Base-by-base conservation (phyloP, 1,140 invertebrate species). In the Platorchestia sp. region DNA sequence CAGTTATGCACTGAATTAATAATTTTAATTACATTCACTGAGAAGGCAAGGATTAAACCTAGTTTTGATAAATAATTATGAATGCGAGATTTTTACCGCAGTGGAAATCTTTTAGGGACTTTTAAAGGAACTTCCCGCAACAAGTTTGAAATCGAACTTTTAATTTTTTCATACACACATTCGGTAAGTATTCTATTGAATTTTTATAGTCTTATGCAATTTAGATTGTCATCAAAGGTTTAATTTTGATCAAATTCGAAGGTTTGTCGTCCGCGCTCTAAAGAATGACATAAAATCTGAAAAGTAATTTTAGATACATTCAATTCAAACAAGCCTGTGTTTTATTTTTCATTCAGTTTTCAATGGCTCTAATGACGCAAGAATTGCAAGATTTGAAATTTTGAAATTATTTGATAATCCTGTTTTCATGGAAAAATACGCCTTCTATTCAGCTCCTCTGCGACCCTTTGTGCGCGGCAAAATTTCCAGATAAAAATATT, bases 401-500 rank as follows among this genome's bases (percentile, higher is more conserved):
- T 75, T 10, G 27, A 1, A 75, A 75, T 22, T 22, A 51, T 19
- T 51, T 75, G 36, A 75, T 22, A 75, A 36, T 75, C 27, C 27
- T 75, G 10, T 27, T 1, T 36, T 75, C 10, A 1, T 3, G 27
- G 27, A 75, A 75, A 75, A 75, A 75, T 75, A 75, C 59, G 27
- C 36, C 59, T 75, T 75, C 59, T 75, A 75, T 75, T 75, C 59
- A 14, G 59, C 14, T 14, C 59, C 36, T 75, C 10, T 75, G 59
- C 59, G 59, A 75, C 36, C 59, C 59, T 75, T 75, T 75, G 59
- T 75, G 27, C 27, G 10, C 59, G 7, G 7, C 27, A 75, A 75
- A 75, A 75, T 75, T 75, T 75, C 59, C 27, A 89, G 87, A 42
- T 42, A 89, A 89, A 89, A 89, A 89, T 89, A 89, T 7, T 93